These are phyloP conservation scores for Manis pentadactyla DNA, from an alignment of 2,797 vertebrate genomes.

Conservation along the genomic window DNA sequence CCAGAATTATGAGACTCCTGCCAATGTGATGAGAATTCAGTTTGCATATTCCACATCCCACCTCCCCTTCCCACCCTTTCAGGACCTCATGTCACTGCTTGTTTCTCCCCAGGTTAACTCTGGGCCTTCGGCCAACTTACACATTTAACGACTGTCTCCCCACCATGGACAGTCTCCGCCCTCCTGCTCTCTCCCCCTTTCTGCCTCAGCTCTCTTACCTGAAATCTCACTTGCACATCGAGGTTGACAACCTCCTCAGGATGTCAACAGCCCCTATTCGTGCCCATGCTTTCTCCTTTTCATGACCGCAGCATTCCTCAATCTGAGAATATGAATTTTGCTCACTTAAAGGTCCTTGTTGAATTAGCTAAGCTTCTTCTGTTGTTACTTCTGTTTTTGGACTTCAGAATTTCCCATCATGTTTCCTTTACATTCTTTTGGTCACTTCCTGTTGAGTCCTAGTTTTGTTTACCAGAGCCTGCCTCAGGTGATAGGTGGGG, in stretches of 20 bases:
- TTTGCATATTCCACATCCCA: not conserved
- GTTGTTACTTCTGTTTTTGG: not conserved
- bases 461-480: not conserved
- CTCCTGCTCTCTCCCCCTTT: not conserved
- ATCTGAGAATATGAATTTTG: not conserved
- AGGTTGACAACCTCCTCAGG: not conserved
- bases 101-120: not conserved
- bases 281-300: not conserved
- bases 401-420: not conserved
- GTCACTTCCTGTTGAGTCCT: not conserved
- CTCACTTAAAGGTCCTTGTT: not conserved
- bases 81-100: not conserved
- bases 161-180: not conserved
- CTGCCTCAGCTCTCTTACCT: not conserved
- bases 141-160: not conserved
- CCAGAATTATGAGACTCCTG: not conserved
- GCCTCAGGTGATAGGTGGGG: not conserved
- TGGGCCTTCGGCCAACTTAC: not conserved
- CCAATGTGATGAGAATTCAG: not conserved
- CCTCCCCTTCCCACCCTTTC: not conserved
- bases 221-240: not conserved
- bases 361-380: not conserved
- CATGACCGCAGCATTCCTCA: not conserved
- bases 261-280: not conserved
- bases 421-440: not conserved